Base-by-base conservation (phyloP, 2,888 invertebrate species). In the Drosophila nr. perissopoda region DNA sequence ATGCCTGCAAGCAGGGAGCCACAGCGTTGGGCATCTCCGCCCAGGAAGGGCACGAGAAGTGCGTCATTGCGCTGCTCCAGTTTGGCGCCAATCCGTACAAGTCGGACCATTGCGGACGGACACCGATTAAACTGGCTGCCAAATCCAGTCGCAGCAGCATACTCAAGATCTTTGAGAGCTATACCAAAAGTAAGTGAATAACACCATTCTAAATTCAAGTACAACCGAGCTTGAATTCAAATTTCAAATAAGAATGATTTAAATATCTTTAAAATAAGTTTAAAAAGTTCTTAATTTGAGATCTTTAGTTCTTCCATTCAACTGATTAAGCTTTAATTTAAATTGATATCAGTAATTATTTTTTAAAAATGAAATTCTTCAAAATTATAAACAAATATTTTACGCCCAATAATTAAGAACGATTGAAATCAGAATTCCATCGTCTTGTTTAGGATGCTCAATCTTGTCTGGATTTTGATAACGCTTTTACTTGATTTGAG, bases 1-100 rank as follows among this genome's bases (percentile, higher is more conserved):
- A 98, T 83, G 97, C 97, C 0, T 99, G 99, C 92, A 97, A 98
- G 90, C 98, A 98, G 94, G 99, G 99, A 29, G 99, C 99, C 54
- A 98, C 99, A 18, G 98, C 99, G 11, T 94, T 99, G 73, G 97
- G 98, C 86, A 98, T 99, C 68, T 98, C 99, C 0, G 97, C 99
- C 0, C 99, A 99, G 93, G 99, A 99, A 92, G 99, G 99, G 0
- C 98, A 98, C 91, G 97, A 98, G 84, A 96, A 97, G 74, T 98
- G 98, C 89, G 99, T 99, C 0, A 94, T 97, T 67, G 96, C 96
- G 90, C 93, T 98, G 34, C 92, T 97, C 48, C 96, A 97, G 86
- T 97, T 97, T 81, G 97, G 97, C 21, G 97, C 97, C 0, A 97
- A 97, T 93, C 97, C 97, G 0, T 94, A 95, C 87, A 97, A 97